Conservation (phyloP, 2,888 invertebrate species). For the Ectemnius lituratus region DNA sequence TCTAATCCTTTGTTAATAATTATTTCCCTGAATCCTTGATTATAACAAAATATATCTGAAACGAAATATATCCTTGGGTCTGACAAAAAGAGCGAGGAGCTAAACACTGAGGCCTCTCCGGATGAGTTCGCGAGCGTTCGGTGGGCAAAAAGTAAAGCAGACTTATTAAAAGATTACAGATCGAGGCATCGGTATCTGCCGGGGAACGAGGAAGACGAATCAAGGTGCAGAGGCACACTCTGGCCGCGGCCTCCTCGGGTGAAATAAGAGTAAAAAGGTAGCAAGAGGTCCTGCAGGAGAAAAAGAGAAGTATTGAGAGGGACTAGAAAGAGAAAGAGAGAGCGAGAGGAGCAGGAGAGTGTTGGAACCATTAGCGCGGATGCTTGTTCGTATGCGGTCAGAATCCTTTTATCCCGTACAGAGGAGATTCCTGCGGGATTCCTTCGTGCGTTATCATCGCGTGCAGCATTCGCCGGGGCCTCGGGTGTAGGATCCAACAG, state of each 20-base stretch:
- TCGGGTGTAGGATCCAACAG: background rate
- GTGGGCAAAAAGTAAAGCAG: no score
- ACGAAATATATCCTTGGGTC: no score
- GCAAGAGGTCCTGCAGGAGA: slow-evolving; percentile 13
- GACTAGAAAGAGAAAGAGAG: slow-evolving; percentile 9
- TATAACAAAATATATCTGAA: no score
- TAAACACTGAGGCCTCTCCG: no score
- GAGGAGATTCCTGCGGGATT: slow-evolving; percentile 69
- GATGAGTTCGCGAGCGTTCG: no score
- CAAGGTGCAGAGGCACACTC: slow-evolving; percentile 7
- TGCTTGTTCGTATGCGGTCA: slow-evolving; percentile 68
- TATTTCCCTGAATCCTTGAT: no score
- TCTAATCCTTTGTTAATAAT: no score
- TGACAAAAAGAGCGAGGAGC: no score
- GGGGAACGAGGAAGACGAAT: slow-evolving; percentile 15
- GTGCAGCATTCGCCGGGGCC: slow-evolving; percentile 60
- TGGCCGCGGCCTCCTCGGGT: slow-evolving; percentile 6
- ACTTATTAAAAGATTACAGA: no score
- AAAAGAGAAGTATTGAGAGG: background rate
- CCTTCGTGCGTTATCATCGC: slow-evolving; percentile 70
- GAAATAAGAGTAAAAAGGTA: slow-evolving; percentile 20
- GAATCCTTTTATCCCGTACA: slow-evolving; percentile 68
- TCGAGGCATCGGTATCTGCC: slow-evolving; percentile 45
- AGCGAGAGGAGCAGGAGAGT: slow-evolving; percentile 28
- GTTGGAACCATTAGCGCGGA: slow-evolving; percentile 74